phyloP scores from a whole-genome alignment of 1,140 invertebrate species.

The Parasteatoda tepidariorum region DNA sequence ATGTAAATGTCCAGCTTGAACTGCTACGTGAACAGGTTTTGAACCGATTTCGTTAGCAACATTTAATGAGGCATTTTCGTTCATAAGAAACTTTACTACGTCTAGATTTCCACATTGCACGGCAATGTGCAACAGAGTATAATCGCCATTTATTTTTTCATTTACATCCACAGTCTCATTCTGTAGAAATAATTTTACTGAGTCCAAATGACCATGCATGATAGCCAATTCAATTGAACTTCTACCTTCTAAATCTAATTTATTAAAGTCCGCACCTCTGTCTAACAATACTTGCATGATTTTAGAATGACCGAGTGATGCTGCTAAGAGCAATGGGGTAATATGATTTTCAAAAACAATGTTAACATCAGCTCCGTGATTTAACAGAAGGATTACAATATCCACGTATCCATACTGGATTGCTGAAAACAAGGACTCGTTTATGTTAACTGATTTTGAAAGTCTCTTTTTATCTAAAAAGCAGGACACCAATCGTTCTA shows the following conservation, averaged over 20 bases:
- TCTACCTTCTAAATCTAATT: neutral
- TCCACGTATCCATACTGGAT: conserved; percentile 53
- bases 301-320: conserved; percentile 65
- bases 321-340: too few species aligned
- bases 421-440: neutral
- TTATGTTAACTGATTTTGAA: neutral
- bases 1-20: conserved; percentile 62
- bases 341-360: too few species aligned
- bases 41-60: neutral
- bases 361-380: conserved; percentile 63
- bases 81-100: conserved; percentile 15
- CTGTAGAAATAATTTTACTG: neutral
- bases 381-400: conserved; percentile 65
- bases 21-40: conserved; percentile 63
- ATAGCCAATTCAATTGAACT: neutral
- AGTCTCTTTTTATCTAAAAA: neutral
- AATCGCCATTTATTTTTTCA: neutral
- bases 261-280: neutral
- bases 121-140: conserved; percentile 18
- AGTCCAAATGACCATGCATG: neutral
- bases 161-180: neutral
- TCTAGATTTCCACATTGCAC: neutral
- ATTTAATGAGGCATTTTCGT: neutral
- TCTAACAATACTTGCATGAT: conserved; percentile 11
- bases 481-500: neutral